These are phyloP conservation scores for Branchipolynoe longqiensis DNA, from an alignment of 2,888 invertebrate species.

Conservation along the genomic window DNA sequence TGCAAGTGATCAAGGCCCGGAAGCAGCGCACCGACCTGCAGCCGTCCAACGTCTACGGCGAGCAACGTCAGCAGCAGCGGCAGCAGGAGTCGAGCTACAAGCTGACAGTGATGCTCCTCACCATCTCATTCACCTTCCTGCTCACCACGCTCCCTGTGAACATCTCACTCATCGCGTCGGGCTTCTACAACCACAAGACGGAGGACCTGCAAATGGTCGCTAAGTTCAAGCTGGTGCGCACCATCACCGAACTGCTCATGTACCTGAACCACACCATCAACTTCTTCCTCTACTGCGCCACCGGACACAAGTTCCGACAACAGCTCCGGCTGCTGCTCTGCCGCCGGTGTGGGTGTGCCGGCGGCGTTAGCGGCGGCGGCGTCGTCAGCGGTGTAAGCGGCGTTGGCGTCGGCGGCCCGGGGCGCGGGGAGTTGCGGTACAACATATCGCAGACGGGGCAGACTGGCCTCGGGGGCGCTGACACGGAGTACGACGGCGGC, in stretches of 20 bases:
- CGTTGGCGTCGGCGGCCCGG: no score
- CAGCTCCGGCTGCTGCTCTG: conserved; percentile 62
- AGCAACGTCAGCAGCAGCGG: neutral
- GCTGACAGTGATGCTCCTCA: conserved; percentile 66
- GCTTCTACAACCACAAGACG: conserved; percentile 31
- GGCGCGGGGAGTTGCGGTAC: neutral
- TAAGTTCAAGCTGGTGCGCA: conserved; percentile 61
- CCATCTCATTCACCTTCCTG: conserved; percentile 65
- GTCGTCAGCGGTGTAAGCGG: no score
- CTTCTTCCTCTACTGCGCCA: conserved; percentile 67
- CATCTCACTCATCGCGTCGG: conserved; percentile 61
- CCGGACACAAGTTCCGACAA: conserved; percentile 66
- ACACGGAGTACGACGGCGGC: no score
- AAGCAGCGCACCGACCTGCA: conserved; percentile 52
- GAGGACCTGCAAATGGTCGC: conserved; percentile 42
- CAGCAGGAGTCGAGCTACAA: conserved; percentile 56
- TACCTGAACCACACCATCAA: conserved; percentile 66
- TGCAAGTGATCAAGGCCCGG: conserved; percentile 72
- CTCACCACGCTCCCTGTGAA: conserved; percentile 66
- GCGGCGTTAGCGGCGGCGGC: no score
- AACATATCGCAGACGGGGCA: neutral
- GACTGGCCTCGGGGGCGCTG: no score
- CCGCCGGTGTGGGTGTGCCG: conserved; percentile 10
- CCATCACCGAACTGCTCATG: conserved; percentile 66
- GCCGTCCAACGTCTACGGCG: conserved; percentile 36